Percentiles rank a stretch among this genome's conserved stretches.
phyloP scores from a whole-genome alignment of 35 echinoderm and acorn worm genomes.

The Eucidaris tribuloides region DNA sequence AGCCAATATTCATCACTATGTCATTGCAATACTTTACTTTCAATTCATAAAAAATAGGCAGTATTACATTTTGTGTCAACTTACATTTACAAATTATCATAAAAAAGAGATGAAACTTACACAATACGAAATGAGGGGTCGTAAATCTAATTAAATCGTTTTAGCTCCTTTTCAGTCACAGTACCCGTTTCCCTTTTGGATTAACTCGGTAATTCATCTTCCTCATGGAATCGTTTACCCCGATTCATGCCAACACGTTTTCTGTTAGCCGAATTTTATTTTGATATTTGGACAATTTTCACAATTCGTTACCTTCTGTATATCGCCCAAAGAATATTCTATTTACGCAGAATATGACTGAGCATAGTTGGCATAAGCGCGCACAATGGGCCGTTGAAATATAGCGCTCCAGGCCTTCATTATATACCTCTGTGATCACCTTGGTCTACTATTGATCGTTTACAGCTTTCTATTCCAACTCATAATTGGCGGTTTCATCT shows the following conservation, averaged over 20 bases:
- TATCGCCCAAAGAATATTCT: neutral
- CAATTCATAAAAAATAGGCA: too few relatives aligned
- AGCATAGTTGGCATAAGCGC: neutral
- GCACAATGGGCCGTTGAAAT: neutral
- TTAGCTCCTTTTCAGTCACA: too few relatives aligned
- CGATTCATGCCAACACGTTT: constrained; percentile 22
- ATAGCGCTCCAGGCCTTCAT: constrained; percentile 2
- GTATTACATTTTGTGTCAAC: too few relatives aligned
- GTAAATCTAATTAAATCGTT: too few relatives aligned
- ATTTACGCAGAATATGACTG: neutral
- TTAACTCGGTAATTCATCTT: neutral
- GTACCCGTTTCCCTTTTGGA: constrained; percentile 13
- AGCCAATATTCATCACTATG: too few relatives aligned
- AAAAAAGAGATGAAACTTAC: too few relatives aligned
- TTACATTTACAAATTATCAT: too few relatives aligned
- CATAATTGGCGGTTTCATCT: constrained; percentile 32
- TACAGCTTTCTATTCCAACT: neutral
- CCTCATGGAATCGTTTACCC: constrained; percentile 11
- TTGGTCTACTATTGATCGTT: neutral
- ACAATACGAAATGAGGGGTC: too few relatives aligned
- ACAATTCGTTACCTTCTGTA: constrained; percentile 29
- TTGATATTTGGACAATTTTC: constrained; percentile 15
- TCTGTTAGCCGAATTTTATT: constrained; percentile 11
- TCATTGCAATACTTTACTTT: too few relatives aligned
- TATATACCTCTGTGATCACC: constrained; percentile 31